Conservation (phyloP, 2,888 invertebrate species). For the Laothoe populi region DNA sequence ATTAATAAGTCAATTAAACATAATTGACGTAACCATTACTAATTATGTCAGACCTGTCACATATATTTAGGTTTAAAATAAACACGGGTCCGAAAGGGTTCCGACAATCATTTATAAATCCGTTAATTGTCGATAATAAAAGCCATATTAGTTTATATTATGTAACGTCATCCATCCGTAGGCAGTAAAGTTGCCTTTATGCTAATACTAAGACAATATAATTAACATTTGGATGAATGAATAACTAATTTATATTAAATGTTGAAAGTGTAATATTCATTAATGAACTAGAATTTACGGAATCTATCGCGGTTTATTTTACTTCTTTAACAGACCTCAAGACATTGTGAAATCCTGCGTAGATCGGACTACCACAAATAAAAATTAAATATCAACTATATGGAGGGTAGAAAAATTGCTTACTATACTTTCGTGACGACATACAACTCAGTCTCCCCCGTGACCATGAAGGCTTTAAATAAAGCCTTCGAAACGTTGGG, state of each 20-base stretch:
- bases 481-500: too few species aligned
- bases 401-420: too few species aligned
- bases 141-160: slow-evolving; percentile 31
- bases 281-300: background rate
- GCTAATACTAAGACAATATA: slow-evolving; percentile 29
- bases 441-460: too few species aligned
- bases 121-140: slow-evolving; percentile 29
- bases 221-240: slow-evolving; percentile 22
- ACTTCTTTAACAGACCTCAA: too few species aligned
- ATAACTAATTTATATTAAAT: slow-evolving; percentile 16
- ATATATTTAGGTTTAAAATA: background rate
- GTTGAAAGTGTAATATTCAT: background rate
- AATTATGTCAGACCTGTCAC: background rate
- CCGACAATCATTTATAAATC: slow-evolving; percentile 2
- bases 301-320: background rate
- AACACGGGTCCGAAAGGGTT: slow-evolving; percentile 10
- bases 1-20: too few species aligned
- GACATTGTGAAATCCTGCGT: too few species aligned
- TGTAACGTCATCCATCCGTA: slow-evolving; percentile 32
- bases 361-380: too few species aligned
- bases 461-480: too few species aligned
- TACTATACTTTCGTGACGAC: too few species aligned
- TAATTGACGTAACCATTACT: too few species aligned
- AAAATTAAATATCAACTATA: too few species aligned
- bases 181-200: slow-evolving; percentile 34